Evolutionary conservation across 2,888 invertebrate species (phyloP).

Genomic region (Prenolepis imparis): DNA sequence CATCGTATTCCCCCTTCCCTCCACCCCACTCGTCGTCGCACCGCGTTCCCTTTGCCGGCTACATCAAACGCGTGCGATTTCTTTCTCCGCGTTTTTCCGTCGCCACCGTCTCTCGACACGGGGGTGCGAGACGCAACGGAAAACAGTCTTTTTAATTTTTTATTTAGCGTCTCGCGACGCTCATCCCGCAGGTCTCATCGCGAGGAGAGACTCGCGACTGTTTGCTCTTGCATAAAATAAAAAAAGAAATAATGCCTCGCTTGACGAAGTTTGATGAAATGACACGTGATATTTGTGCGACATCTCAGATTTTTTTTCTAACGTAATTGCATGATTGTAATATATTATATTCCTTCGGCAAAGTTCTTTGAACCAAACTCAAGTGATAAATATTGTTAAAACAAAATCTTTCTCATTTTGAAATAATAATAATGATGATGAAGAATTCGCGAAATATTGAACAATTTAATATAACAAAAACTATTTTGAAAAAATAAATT

Average conservation of each 20-base stretch:
- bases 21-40: background rate
- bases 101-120: conserved; percentile 50
- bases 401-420: background rate
- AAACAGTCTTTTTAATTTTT: conserved; percentile 58
- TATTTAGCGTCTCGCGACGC: conserved; percentile 2
- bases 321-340: background rate
- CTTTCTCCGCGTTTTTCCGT: conserved; percentile 79
- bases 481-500: background rate
- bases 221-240: background rate
- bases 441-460: background rate
- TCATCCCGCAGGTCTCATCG: conserved; percentile 34
- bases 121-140: conserved; percentile 79
- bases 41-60: conserved; percentile 82
- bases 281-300: background rate
- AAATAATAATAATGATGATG: background rate
- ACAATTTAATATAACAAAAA: conserved; percentile 3
- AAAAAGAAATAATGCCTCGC: background rate
- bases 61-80: conserved; percentile 84
- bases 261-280: background rate
- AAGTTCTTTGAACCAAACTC: background rate
- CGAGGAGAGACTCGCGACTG: background rate
- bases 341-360: background rate
- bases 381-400: background rate
- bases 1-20: conserved; percentile 63
- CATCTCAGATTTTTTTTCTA: background rate